Conservation (phyloP, 2,113 vertebrate genomes). For the Poeciliopsis retropinna region DNA sequence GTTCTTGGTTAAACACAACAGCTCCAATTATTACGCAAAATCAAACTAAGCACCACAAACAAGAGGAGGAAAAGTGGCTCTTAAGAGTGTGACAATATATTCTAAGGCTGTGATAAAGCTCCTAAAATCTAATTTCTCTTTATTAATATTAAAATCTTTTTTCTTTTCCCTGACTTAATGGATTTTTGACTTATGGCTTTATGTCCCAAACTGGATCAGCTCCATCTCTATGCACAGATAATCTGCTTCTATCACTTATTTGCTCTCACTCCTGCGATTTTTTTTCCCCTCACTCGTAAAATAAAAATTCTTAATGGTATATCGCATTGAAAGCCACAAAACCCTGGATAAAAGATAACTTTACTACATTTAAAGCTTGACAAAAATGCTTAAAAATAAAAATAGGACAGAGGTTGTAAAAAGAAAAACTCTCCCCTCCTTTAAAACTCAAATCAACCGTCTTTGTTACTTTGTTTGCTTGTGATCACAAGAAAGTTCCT, state of each 20-base stretch:
- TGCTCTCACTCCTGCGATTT: background rate
- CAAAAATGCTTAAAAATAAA: background rate
- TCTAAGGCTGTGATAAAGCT: background rate
- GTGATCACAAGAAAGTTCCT: slow-evolving; percentile 27
- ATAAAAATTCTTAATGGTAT: background rate
- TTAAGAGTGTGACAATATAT: background rate
- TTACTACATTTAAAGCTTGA: background rate
- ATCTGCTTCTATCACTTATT: background rate
- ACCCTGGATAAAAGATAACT: background rate
- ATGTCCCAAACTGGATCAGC: background rate
- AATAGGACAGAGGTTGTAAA: slow-evolving; percentile 3
- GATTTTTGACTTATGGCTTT: slow-evolving; percentile 1
- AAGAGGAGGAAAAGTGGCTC: too few species aligned
- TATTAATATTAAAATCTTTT: background rate
- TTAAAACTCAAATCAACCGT: slow-evolving; percentile 8
- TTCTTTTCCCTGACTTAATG: background rate
- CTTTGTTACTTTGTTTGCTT: slow-evolving; percentile 4
- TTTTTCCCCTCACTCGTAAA: background rate
- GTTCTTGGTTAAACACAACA: too few species aligned
- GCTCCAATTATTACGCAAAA: too few species aligned
- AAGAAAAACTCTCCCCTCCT: background rate
- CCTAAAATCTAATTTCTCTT: background rate
- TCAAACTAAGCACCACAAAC: too few species aligned
- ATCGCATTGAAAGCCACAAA: background rate
- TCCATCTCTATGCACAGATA: background rate